Evolutionary conservation across 1,140 invertebrate genomes (phyloP).

Genomic region (Bicyclus anynana): DNA sequence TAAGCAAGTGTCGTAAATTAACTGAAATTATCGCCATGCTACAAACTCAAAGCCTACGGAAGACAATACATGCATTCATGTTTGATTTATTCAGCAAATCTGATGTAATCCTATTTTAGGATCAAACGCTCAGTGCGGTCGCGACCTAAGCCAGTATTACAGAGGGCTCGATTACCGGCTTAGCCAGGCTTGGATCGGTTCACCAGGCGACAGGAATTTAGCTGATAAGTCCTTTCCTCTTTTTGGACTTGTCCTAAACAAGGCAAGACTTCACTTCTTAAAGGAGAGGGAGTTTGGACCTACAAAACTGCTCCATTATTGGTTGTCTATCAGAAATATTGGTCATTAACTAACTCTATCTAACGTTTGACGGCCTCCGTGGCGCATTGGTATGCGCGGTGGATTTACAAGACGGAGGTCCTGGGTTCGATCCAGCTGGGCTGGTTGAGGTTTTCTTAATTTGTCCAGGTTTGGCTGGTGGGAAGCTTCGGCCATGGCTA

Average conservation of each 20-base stretch:
- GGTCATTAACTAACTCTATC: too few relatives aligned
- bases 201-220: neutral
- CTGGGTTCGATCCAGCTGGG: too few relatives aligned
- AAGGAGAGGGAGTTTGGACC: too few relatives aligned
- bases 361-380: too few relatives aligned
- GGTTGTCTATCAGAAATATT: too few relatives aligned
- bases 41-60: neutral
- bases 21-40: neutral
- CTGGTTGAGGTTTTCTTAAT: too few relatives aligned
- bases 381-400: too few relatives aligned
- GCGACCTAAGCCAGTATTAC: conserved; percentile 8
- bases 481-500: too few relatives aligned
- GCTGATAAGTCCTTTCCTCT: neutral
- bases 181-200: neutral
- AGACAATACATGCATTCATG: conserved; percentile 2
- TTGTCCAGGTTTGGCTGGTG: too few relatives aligned
- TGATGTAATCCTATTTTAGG: conserved; percentile 13
- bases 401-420: too few relatives aligned
- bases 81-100: conserved; percentile 12
- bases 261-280: too few relatives aligned
- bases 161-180: conserved; percentile 5
- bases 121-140: conserved; percentile 9
- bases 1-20: neutral
- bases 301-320: too few relatives aligned
- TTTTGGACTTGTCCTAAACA: neutral